Base-by-base conservation (phyloP, 2,113 vertebrate genomes). In the Microcebus murinus region DNA sequence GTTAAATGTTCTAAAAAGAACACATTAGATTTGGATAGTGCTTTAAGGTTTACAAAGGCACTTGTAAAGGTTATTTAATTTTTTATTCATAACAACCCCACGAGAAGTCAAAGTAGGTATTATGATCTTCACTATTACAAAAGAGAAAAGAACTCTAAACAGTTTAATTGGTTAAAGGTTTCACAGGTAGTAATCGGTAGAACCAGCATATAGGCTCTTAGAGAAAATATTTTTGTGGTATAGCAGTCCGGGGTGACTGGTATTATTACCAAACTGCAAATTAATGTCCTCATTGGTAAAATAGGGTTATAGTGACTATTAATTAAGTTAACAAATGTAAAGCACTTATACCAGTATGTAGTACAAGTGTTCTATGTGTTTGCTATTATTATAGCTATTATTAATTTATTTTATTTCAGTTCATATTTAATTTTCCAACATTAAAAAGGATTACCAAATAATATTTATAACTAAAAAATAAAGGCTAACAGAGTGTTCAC, bases 1-100 rank as follows among this genome's bases (percentile, higher is more conserved):
- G 23, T 83, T 83, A 87, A 94, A 88, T 79, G 8, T 88, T 94
- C n/a, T 18, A 87, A 70, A 36, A 94, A 83, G 76, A 91, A 63
- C 65, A 94, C 39, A 70, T 70, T 42, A 91, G n/a, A 91, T 27
- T n/a, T 81, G 31, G 25, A 45, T 15, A 73, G 36, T 20, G 13
- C 68, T 73, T 67, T 91, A 48, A 94, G 12, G 45, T 82, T 93
- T 61, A 85, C 39, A 93, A 59, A 84, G 31, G 82, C 65, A 57
- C 4, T n/a, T 55, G 18, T n/a, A 48, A 74, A 88, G 74, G 59
- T 70, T 94, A 77, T 27, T 81, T 82, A n/a, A 90, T 59, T 84
- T 79, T 45, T 71, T 87, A 87, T 76, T 81, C 14, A 31, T 27
- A 71, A 79, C 3, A 95, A 81, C 9, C 15, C 5, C 48, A 27